These are phyloP conservation scores for Elymnias hypermnestra DNA, from an alignment of 1,140 invertebrate species.

Conservation along the genomic window DNA sequence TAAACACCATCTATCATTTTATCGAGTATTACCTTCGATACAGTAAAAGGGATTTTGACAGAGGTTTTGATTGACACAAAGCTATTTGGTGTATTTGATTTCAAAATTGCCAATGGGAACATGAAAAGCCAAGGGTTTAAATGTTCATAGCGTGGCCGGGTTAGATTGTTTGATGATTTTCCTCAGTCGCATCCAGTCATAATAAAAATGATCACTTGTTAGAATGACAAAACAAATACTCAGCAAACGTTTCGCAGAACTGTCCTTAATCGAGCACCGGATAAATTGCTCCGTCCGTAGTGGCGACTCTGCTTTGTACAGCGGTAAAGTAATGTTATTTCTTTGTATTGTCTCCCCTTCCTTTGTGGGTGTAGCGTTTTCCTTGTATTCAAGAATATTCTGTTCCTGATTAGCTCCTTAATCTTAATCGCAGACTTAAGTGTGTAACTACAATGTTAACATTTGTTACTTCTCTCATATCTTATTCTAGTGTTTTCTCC, in stretches of 20 bases:
- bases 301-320: conserved; percentile 6
- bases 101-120: too few relatives aligned
- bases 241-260: conserved; percentile 35
- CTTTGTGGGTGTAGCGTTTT: not conserved
- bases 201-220: conserved; percentile 3
- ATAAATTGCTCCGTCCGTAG: conserved; percentile 39
- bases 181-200: not conserved
- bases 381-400: not conserved
- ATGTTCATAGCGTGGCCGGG: too few relatives aligned
- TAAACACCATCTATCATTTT: too few relatives aligned
- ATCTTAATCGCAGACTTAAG: not conserved
- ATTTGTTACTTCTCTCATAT: too few relatives aligned
- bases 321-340: not conserved
- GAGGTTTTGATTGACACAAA: too few relatives aligned
- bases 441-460: not conserved
- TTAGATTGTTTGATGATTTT: too few relatives aligned
- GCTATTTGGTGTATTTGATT: too few relatives aligned
- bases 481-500: too few relatives aligned
- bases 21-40: too few relatives aligned
- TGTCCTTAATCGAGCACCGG: conserved; percentile 26
- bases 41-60: too few relatives aligned
- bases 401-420: not conserved
- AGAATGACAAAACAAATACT: conserved; percentile 23
- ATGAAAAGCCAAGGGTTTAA: too few relatives aligned
- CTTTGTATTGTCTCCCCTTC: conserved; percentile 3